Percentiles rank a stretch among this genome's conserved stretches.
phyloP scores from a whole-genome alignment of 2,113 vertebrate genomes.

The Podiceps cristatus region DNA sequence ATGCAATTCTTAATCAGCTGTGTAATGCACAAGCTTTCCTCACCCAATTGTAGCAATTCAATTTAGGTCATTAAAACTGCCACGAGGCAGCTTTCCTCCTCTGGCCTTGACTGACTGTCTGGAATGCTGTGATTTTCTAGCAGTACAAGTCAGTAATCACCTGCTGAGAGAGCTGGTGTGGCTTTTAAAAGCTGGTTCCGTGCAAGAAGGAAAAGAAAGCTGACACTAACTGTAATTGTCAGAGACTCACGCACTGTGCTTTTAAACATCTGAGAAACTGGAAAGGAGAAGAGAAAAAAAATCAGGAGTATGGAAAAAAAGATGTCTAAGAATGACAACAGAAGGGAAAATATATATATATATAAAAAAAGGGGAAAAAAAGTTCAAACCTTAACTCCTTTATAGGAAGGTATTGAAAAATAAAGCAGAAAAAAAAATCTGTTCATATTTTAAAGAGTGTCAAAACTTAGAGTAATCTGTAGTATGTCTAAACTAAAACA shows the following conservation, averaged over 20 bases:
- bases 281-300: not conserved
- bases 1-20: conserved; percentile 37
- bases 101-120: conserved; percentile 7
- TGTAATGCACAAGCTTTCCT: not conserved
- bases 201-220: not conserved
- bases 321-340: not conserved
- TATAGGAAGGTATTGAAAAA: not conserved
- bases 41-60: not conserved
- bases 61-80: conserved; percentile 47
- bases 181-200: conserved; percentile 37
- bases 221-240: conserved; percentile 20
- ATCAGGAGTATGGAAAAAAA: not conserved
- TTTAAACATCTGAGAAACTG: not conserved
- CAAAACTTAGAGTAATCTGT: not conserved
- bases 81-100: conserved; percentile 10
- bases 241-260: not conserved
- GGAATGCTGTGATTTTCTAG: conserved; percentile 4
- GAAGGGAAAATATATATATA: not conserved
- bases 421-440: not conserved
- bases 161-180: not conserved
- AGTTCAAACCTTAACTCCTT: not conserved
- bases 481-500: not conserved
- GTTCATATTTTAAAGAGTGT: not conserved
- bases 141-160: conserved; percentile 18
- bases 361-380: not conserved